phyloP scores from a whole-genome alignment of 2,113 vertebrate genomes.

The Microtus ochrogaster region DNA sequence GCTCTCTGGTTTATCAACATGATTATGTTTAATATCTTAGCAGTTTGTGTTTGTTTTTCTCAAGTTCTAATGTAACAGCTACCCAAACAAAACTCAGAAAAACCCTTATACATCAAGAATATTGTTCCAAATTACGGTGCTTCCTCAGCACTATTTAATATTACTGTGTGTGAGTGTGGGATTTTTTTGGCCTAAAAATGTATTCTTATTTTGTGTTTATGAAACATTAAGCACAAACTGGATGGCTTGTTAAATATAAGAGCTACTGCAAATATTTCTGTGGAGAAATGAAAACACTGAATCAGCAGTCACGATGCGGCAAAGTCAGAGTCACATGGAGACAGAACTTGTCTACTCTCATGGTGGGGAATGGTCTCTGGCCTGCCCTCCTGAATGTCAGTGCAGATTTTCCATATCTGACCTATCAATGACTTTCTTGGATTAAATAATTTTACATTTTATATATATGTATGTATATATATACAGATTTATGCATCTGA shows the following conservation, averaged over 20 bases:
- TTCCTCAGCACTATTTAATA: conserved; percentile 52
- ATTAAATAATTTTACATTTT: background rate
- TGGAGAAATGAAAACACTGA: conserved; percentile 65
- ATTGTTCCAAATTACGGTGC: conserved; percentile 48
- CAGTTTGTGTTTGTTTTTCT: conserved; percentile 45
- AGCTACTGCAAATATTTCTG: conserved; percentile 53
- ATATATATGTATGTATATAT: background rate
- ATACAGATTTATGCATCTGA: background rate
- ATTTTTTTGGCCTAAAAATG: background rate
- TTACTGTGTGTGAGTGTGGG: background rate
- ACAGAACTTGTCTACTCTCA: conserved; percentile 12
- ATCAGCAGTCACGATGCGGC: conserved; percentile 37
- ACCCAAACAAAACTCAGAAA: conserved; percentile 14
- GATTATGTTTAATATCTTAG: conserved; percentile 9
- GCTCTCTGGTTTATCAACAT: conserved; percentile 46
- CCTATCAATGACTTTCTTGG: background rate
- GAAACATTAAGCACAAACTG: conserved; percentile 58
- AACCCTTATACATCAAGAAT: conserved; percentile 56
- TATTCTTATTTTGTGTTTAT: conserved; percentile 67
- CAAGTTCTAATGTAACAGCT: conserved; percentile 41
- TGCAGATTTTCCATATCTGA: background rate
- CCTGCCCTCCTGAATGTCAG: background rate
- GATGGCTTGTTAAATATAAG: conserved; percentile 62
- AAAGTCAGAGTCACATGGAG: conserved; percentile 1
- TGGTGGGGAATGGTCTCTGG: background rate